Base-by-base conservation (phyloP, 2,888 invertebrate species). In the Lasioglossum morio region DNA sequence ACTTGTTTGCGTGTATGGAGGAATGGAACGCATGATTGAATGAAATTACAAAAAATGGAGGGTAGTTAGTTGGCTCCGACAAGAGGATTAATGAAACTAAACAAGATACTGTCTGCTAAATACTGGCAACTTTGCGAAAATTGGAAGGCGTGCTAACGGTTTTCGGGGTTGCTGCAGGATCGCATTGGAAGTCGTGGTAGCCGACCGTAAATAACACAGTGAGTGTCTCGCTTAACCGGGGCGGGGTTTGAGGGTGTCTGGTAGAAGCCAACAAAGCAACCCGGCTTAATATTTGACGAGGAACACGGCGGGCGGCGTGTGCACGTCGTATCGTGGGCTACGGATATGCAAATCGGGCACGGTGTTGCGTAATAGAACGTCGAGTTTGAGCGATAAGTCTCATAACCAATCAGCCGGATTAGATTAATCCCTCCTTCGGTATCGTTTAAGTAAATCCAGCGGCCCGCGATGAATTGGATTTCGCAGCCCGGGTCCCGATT, bases 331-430 rank as follows among this genome's bases (percentile, higher is more conserved):
- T 69, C 80, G 80, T 74, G 69, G 27, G 74, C 72, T 72, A 70
- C 80, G 74, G 77, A 80, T 87, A 89, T 87, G 87, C 89, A 89
- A 88, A 88, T 89, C 60, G 53, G 23, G n/a, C 34, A 30, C 66
- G 70, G 75, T 73, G 82, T 89, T 87, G 81, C 77, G 87, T 69
- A 84, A 87, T 79, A 78, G 74, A 77, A 82, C 79, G 82, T 72
- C 57, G 87, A 86, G 81, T 81, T 78, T 69, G 82, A 77, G 79
- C 53, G 91, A 90, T 88, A 92, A 90, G 86, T 89, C 88, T 83
- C 80, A 85, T 84, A 85, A 90, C 81, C 87, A 87, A 88, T 91
- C 87, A 84, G 81, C 81, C 73, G 84, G 79, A 87, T 84, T 82
- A 82, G 86, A 88, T 87, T 87, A 89, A 90, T 88, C 85, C 86